Base-by-base conservation (phyloP, 1,140 invertebrate genomes). In the Centruroides sculpturatus region DNA sequence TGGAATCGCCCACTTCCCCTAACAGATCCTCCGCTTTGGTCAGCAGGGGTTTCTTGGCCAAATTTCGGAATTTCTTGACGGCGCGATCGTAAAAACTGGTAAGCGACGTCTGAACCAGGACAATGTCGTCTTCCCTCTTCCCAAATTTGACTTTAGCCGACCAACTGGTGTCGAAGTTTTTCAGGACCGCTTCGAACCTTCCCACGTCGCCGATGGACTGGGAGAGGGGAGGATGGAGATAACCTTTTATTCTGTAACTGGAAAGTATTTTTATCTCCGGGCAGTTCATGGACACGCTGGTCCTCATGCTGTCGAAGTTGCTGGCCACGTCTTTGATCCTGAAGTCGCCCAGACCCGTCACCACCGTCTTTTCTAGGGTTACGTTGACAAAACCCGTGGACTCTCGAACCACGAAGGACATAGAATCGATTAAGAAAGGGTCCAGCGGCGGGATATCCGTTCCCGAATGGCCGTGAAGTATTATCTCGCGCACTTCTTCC, bases 161-260 rank as follows among this genome's bases (percentile, higher is more conserved):
- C 62, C 64, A 66, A 1, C 62, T 59, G 1, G 66, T 61, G 10
- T 12, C 35, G 34, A 52, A 58, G 34, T 64, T 35, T 12, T 60
- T 23, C 0, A 68, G 48, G 41, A 51, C 57, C 36, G 61, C 62
- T 13, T 59, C 61, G 11, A 64, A 61, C 5, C 59, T 49, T 0
- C 66, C 66, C 41, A 64, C 61, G 41, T 68, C 66, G 9, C 23
- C 23, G 5, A 61, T 46, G 3, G 55, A 59, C 9, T 60, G 59
- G 1, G 57, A 52, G 10, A 54, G 53, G 4, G 59, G 63, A 8
- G 63, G 57, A 11, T 64, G 61, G 8, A 61, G 55, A 35, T 47
- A 61, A 7, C 64, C 64, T 13, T 61, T 66, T n/a, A 68, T 34
- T 36, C 62, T 60, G 36, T 66, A 68, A n/a, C 35, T 56, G 36